Evolutionary conservation across 2,888 invertebrate species (phyloP).

Genomic region (Heliconius aoede): DNA sequence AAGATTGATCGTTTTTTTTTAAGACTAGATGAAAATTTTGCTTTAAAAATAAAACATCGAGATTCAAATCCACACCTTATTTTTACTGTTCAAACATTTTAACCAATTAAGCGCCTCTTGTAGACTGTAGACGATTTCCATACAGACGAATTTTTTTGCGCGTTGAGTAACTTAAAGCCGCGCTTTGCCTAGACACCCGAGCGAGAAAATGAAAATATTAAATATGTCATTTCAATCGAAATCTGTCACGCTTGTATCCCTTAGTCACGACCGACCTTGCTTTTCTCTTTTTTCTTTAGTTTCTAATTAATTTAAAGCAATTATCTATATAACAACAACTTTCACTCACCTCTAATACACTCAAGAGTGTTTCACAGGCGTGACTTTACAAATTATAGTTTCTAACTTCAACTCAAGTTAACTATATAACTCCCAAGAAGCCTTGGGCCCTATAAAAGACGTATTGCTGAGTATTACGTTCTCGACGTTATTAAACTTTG

Average conservation of each 20-base stretch:
- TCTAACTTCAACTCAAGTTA: conserved; percentile 12
- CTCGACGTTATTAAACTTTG: conserved; percentile 2
- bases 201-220: too few species aligned
- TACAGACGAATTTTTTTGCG: background rate
- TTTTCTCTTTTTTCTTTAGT: too few species aligned
- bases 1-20: background rate
- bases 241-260: too few species aligned
- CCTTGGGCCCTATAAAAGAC: conserved; percentile 21
- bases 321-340: conserved; percentile 5
- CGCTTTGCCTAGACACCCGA: too few species aligned
- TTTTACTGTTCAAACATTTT: too few species aligned
- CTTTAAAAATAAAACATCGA: background rate
- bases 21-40: background rate
- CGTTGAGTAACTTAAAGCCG: too few species aligned
- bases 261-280: too few species aligned
- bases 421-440: conserved; percentile 7
- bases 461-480: conserved; percentile 13
- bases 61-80: background rate
- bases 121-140: background rate
- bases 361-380: background rate
- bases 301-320: background rate
- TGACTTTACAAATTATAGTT: conserved; percentile 27
- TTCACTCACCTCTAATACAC: conserved; percentile 17
- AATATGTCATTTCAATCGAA: too few species aligned
- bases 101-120: too few species aligned